Evolutionary conservation across 2,113 vertebrate species (phyloP).

Genomic region (Epinephelus fuscoguttatus): DNA sequence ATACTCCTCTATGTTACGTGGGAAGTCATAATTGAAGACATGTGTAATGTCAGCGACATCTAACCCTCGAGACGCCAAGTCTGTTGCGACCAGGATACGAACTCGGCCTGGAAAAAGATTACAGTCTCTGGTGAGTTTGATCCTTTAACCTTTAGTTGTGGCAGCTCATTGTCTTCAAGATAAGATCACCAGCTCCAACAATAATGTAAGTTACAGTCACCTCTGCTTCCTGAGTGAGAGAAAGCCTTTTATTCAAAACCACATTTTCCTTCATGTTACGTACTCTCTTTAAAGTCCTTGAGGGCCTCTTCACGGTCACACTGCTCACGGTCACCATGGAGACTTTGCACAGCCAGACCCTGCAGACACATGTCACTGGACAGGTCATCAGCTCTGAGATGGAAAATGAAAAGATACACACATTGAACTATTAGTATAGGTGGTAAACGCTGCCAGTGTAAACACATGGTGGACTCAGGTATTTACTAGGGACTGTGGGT

Average conservation of each 20-base stretch:
- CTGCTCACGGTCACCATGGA: slow-evolving; percentile 95
- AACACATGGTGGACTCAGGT: neutral
- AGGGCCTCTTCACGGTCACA: slow-evolving; percentile 94
- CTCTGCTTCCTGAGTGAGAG: neutral
- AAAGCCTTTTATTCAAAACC: neutral
- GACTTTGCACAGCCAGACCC: slow-evolving; percentile 91
- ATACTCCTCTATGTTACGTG: slow-evolving; percentile 97
- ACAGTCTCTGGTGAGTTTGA: neutral
- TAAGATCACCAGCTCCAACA: neutral
- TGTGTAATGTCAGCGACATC: slow-evolving; percentile 95
- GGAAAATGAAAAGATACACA: neutral
- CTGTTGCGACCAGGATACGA: slow-evolving; percentile 94
- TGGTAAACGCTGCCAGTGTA: rapidly evolving
- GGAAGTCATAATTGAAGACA: slow-evolving; percentile 96
- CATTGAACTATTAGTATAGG: neutral
- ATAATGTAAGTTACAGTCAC: neutral
- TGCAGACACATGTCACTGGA: slow-evolving; percentile 92
- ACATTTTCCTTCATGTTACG: neutral
- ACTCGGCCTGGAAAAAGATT: slow-evolving; percentile 85
- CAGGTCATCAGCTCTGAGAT: slow-evolving; percentile 91
- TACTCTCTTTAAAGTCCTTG: slow-evolving; percentile 93
- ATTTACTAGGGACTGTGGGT: neutral
- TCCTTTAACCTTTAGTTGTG: neutral
- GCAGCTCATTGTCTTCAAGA: neutral
- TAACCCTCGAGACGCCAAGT: slow-evolving; percentile 94